Conservation (phyloP, 1,140 invertebrate species). For the Hestina assimilis region DNA sequence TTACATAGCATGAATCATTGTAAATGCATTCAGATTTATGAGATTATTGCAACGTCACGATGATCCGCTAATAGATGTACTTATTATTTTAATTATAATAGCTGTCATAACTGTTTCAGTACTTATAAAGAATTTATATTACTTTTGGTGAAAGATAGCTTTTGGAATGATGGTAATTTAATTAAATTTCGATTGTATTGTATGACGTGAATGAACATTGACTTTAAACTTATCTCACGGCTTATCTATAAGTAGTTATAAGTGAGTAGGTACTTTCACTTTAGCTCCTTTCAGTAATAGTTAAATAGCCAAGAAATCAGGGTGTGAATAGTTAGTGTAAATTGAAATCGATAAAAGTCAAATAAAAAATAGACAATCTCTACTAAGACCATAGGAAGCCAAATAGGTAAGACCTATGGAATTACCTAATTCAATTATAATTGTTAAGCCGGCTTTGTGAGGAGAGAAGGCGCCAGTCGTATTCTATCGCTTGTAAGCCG, state of each 20-base stretch:
- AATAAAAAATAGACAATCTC: constrained; percentile 12
- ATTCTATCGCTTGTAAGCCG: constrained; percentile 28
- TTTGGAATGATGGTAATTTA: not conserved
- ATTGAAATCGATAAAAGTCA: constrained; percentile 1
- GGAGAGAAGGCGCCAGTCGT: constrained; percentile 36
- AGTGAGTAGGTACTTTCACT: constrained; percentile 19
- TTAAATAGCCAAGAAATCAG: constrained; percentile 3
- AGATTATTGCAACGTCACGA: not conserved
- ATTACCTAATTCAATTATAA: constrained; percentile 68
- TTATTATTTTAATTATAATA: not conserved
- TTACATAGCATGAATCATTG: not conserved
- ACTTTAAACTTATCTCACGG: constrained; percentile 5
- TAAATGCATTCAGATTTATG: not conserved
- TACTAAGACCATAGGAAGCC: constrained; percentile 43
- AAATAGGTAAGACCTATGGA: constrained; percentile 47
- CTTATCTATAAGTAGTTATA: not conserved
- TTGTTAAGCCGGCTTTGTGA: constrained; percentile 47
- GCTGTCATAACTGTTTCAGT: not conserved
- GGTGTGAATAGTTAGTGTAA: not conserved
- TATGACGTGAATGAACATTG: not conserved
- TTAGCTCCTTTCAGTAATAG: constrained; percentile 4
- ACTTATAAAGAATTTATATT: not conserved
- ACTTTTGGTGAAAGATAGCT: not conserved
- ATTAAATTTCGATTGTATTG: constrained; percentile 12
- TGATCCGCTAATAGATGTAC: not conserved